Evolutionary conservation across 2,113 vertebrate species (phyloP).

Genomic region (Castor canadensis): DNA sequence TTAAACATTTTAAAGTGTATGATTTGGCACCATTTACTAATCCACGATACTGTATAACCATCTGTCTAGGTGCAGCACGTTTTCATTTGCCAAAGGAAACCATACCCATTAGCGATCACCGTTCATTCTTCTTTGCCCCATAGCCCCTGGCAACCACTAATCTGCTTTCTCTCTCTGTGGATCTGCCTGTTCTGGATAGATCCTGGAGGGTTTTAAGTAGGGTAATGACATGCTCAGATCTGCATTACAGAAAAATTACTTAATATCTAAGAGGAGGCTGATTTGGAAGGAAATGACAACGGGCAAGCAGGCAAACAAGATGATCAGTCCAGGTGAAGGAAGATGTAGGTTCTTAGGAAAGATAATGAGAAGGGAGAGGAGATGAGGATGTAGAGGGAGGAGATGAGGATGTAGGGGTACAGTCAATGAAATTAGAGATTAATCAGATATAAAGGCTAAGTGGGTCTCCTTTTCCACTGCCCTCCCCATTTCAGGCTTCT

Average conservation of each 20-base stretch:
- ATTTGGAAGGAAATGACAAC: not conserved
- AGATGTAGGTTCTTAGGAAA: not conserved
- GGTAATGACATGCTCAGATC: not conserved
- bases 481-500: not conserved
- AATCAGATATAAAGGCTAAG: not conserved
- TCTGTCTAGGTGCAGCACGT: not conserved
- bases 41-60: not conserved
- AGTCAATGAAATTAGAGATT: not conserved
- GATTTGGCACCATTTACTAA: not conserved
- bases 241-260: not conserved
- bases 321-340: not conserved
- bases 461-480: not conserved
- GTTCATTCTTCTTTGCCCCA: not conserved
- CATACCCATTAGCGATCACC: not conserved
- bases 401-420: not conserved
- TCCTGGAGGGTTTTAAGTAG: not conserved
- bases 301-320: not conserved
- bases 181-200: not conserved
- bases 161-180: not conserved
- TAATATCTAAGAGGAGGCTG: not conserved
- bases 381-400: not conserved
- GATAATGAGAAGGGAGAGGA: not conserved
- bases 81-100: not conserved
- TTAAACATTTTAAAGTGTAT: not conserved
- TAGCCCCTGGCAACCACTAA: not conserved